These are phyloP conservation scores for Spinibarbus caldwelli DNA, from an alignment of 2,797 vertebrate species.

Conservation along the genomic window DNA sequence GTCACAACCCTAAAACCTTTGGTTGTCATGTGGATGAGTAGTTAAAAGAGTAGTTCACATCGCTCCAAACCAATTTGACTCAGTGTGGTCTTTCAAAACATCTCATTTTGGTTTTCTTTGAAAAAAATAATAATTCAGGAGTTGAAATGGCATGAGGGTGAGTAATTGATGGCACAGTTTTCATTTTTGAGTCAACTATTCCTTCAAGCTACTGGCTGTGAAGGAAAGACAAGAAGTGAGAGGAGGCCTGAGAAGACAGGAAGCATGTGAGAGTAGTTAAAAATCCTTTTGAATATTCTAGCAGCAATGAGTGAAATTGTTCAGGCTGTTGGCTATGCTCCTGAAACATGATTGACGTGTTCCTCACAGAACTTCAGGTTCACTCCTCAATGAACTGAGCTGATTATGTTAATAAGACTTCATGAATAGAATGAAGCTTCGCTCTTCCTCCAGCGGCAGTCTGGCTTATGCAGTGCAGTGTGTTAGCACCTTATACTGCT, in stretches of 20 bases:
- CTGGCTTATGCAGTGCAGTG: conserved; percentile 7
- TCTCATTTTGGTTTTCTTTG: neutral
- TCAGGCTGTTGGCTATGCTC: neutral
- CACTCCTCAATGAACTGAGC: conserved; percentile 46
- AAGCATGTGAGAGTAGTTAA: neutral
- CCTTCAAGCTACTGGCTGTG: neutral
- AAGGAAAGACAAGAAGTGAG: neutral
- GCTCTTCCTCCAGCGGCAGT: neutral
- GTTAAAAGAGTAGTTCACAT: neutral
- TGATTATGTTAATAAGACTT: conserved; percentile 52
- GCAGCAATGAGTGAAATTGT: conserved; percentile 4
- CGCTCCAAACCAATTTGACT: neutral
- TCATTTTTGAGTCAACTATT: neutral
- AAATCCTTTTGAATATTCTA: neutral
- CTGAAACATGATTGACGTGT: conserved; percentile 37
- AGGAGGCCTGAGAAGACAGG: neutral
- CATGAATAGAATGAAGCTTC: conserved; percentile 36
- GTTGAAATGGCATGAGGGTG: neutral
- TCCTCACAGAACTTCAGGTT: conserved; percentile 32
- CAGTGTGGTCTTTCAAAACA: neutral
- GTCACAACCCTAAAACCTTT: neutral
- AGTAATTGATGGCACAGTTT: neutral
- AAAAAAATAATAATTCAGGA: neutral
- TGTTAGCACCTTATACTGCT: conserved; percentile 38
- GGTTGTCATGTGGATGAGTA: neutral